Conservation (phyloP, 2,888 invertebrate species). For the Didymodactylos carnosus region DNA sequence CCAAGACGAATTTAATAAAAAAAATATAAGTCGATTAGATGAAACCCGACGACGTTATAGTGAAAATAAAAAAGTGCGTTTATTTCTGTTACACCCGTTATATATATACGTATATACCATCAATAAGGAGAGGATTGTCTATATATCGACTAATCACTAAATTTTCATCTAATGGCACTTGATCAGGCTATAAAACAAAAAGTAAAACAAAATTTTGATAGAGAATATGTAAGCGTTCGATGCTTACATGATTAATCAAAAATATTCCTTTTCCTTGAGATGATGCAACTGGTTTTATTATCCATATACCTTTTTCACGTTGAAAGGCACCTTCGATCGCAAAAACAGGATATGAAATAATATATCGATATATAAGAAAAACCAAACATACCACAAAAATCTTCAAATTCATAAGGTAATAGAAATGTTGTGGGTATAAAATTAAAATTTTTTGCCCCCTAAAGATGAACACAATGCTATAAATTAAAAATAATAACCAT, state of each 20-base stretch:
- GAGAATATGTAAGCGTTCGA: no score
- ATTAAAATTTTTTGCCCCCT: constrained; percentile 57
- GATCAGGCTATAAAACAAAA: constrained; percentile 69
- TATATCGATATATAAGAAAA: background rate
- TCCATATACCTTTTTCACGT: constrained; percentile 61
- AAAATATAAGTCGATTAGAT: no score
- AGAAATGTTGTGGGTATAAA: constrained; percentile 85
- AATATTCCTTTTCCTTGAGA: constrained; percentile 75
- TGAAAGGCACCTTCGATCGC: constrained; percentile 27
- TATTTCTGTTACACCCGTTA: no score
- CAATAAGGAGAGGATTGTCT: constrained; percentile 31
- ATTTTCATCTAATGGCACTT: constrained; percentile 71
- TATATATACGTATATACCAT: no score
- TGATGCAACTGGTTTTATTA: constrained; percentile 82
- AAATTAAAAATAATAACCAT: no score
- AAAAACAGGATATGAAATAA: background rate
- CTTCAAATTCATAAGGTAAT: constrained; percentile 68
- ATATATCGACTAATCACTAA: constrained; percentile 59
- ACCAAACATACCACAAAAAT: constrained; percentile 34
- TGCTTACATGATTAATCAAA: constrained; percentile 49
- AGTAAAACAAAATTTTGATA: constrained; percentile 7
- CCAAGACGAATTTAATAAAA: no score
- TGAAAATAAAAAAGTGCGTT: no score
- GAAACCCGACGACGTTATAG: no score
- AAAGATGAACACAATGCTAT: no score